Evolutionary conservation across 2,888 invertebrate species (phyloP).

Genomic region (Leptarthrus brevirostris): DNA sequence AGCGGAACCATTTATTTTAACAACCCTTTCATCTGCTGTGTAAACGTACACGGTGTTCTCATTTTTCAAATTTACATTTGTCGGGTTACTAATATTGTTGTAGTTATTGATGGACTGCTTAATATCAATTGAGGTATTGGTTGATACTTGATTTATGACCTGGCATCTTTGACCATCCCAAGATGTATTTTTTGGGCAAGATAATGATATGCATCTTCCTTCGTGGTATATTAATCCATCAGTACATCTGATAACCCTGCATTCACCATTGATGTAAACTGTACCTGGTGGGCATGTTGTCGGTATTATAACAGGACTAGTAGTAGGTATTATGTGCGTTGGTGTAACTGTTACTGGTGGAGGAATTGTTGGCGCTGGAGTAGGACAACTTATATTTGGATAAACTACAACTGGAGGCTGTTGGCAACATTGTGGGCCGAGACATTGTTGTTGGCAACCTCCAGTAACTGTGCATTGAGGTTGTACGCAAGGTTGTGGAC

Average conservation of each 20-base stretch:
- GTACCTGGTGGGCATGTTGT: neutral
- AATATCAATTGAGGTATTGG: conserved; percentile 16
- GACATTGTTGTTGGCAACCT: conserved; percentile 3
- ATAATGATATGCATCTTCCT: neutral
- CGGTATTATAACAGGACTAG: neutral
- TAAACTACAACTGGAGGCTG: neutral
- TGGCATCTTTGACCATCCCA: conserved; percentile 26
- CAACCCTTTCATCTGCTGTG: conserved; percentile 10
- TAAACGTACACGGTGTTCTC: conserved; percentile 13
- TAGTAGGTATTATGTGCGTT: neutral
- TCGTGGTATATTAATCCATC: neutral
- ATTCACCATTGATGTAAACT: neutral
- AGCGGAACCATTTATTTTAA: neutral
- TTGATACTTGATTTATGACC: neutral
- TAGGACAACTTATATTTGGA: neutral
- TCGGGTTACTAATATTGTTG: conserved; percentile 24
- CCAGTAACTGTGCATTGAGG: neutral
- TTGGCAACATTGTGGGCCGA: neutral
- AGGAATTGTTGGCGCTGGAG: neutral
- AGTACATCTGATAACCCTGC: neutral
- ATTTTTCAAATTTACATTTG: conserved; percentile 27
- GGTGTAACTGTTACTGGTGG: neutral
- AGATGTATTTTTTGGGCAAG: neutral
- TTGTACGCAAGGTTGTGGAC: neutral
- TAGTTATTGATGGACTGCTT: conserved; percentile 22